Conservation (phyloP, 2,888 invertebrate genomes). For the Zonitis immaculata region DNA sequence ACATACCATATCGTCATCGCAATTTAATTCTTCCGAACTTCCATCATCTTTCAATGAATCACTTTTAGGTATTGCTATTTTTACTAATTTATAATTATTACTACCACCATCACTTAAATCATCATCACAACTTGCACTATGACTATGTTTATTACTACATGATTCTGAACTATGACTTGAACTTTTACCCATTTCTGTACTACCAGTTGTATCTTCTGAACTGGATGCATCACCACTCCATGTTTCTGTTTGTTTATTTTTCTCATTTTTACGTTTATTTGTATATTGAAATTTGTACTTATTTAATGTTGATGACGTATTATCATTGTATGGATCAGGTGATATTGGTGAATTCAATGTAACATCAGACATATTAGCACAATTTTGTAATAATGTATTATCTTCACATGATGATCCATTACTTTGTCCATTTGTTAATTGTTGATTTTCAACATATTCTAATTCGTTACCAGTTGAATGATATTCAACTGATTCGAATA, state of each 20-base stretch:
- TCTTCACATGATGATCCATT: conserved; percentile 43
- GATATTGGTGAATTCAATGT: conserved; percentile 47
- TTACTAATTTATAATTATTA: conserved; percentile 37
- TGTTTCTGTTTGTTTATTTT: conserved; percentile 28
- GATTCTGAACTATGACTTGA: conserved; percentile 31
- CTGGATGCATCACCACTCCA: conserved; percentile 38
- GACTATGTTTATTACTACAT: conserved; percentile 28
- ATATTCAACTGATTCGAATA: conserved; percentile 46
- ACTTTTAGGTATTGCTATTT: conserved; percentile 39
- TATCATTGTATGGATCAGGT: conserved; percentile 40
- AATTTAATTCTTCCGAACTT: conserved; percentile 37
- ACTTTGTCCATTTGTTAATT: conserved; percentile 42
- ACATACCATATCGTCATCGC: conserved; percentile 35
- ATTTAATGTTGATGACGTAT: conserved; percentile 37
- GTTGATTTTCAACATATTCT: conserved; percentile 36
- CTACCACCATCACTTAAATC: conserved; percentile 33
- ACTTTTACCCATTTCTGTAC: conserved; percentile 36
- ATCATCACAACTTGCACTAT: conserved; percentile 30
- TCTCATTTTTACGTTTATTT: conserved; percentile 43
- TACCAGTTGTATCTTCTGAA: conserved; percentile 43
- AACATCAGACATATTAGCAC: conserved; percentile 46
- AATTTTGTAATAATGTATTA: conserved; percentile 44
- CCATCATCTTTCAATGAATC: conserved; percentile 34
- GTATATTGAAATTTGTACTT: conserved; percentile 49
- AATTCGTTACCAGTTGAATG: conserved; percentile 38